A percentile compares a stretch with the other conserved stretches of the same genome.
Conservation (phyloP, 2,113 vertebrate species). For the Todiramphus saurophagus region DNA sequence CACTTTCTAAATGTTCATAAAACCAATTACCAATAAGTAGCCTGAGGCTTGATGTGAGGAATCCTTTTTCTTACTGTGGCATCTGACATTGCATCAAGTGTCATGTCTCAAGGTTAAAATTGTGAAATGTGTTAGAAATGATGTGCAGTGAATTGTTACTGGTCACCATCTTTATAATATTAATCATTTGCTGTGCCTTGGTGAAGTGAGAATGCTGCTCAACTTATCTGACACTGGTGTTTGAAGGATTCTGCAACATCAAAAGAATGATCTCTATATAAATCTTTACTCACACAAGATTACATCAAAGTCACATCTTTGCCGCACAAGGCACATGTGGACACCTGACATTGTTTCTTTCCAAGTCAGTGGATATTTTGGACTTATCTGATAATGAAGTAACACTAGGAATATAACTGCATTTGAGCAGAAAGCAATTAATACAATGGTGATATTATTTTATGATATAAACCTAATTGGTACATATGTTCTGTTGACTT, state of each 20-base stretch:
- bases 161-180: neutral
- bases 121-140: neutral
- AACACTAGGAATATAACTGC: neutral
- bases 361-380: neutral
- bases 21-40: conserved; percentile 29
- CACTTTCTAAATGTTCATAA: neutral
- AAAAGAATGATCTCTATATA: neutral
- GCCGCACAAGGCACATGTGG: neutral
- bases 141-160: neutral
- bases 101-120: conserved; percentile 22
- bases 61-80: neutral
- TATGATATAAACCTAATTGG: neutral
- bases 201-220: neutral
- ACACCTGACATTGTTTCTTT: neutral
- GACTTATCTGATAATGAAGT: neutral
- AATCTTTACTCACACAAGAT: neutral
- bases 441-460: neutral
- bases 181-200: neutral
- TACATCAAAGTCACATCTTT: neutral
- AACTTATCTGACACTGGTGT: neutral
- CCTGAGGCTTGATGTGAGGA: neutral
- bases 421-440: neutral
- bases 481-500: neutral
- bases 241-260: neutral
- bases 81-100: neutral